Conservation (phyloP, 2,888 invertebrate species). For the Osmoderma eremita region DNA sequence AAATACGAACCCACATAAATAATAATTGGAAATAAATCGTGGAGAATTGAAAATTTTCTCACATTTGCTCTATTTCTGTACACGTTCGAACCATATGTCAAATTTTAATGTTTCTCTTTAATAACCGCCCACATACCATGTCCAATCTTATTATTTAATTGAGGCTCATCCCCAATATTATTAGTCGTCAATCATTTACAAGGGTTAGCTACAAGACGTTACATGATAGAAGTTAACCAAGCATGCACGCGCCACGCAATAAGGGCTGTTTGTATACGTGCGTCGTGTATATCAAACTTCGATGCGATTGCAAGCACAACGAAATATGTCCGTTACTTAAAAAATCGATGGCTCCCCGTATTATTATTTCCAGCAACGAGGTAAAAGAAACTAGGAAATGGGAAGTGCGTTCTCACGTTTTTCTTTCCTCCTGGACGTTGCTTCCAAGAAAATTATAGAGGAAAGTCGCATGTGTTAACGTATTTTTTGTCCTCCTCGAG, state of each 20-base stretch:
- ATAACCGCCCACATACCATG: conserved; percentile 4
- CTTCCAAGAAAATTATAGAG: neutral
- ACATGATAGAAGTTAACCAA: conserved; percentile 22
- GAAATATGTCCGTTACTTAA: neutral
- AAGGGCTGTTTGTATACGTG: neutral
- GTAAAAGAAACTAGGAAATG: conserved; percentile 9
- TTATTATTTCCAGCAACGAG: conserved; percentile 5
- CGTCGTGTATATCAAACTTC: too few species aligned
- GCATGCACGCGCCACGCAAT: conserved; percentile 1
- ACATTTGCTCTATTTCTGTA: neutral
- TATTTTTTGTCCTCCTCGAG: too few species aligned
- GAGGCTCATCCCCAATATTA: neutral
- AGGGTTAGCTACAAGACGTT: conserved; percentile 13
- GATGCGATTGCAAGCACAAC: neutral
- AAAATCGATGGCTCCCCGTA: neutral
- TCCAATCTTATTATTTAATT: neutral
- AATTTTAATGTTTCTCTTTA: neutral
- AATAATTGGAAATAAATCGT: too few species aligned
- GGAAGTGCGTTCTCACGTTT: conserved; percentile 6
- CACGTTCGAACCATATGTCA: neutral
- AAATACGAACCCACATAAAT: too few species aligned
- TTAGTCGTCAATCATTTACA: neutral
- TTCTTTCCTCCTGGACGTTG: neutral
- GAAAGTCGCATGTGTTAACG: neutral
- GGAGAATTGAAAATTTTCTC: too few species aligned